Base-by-base conservation (phyloP, 1,140 invertebrate species). In the Drosophila quadrilineata region DNA sequence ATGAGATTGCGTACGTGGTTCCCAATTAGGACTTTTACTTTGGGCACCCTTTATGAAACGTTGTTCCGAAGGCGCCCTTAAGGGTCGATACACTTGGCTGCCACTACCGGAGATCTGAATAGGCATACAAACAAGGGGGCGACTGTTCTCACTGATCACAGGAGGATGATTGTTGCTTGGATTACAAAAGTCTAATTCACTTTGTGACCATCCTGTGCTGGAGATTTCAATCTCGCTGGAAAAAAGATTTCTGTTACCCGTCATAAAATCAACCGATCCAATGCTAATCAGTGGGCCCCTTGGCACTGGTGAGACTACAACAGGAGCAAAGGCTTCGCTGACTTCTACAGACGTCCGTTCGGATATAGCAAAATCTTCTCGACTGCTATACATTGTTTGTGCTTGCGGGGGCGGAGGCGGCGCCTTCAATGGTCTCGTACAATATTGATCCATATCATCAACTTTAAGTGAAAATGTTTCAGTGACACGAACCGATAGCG, bases 371-470 rank as follows among this genome's bases (percentile, higher is more conserved):
- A 88, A 87, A 9, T 88, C 87, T 50, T 88, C 87, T 2, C 84
- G 79, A 21, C 87, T 88, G 69, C 76, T 85, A 50, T 87, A 88
- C 53, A 80, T 64, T 2, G 75, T 80, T 41, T 63, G 76, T 8
- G 82, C 76, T 28, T 69, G 57, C 1, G 68, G 22, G 0, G 71
- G 66, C 0, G 80, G 75, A 33, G 73, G 64, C 19, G 46, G 50
- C 9, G 68, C 68, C 33, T 87, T 86, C 0, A 63, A 19, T 6
- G 87, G 87, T 3, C 67, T 72, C 1, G 66, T 17, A 17, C 63
- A 46, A 24, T 89, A 89, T 45, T 89, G 88, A 75, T 89, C 88
- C 87, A 89, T 88, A 31, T 89, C 88, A 26, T 89, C 88, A 4
- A 89, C 87, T 19, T 89, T 89, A 0, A 89, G 52, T 0, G 88